Evolutionary conservation across 2,888 invertebrate species (phyloP).

Genomic region (Acleris sparsana): DNA sequence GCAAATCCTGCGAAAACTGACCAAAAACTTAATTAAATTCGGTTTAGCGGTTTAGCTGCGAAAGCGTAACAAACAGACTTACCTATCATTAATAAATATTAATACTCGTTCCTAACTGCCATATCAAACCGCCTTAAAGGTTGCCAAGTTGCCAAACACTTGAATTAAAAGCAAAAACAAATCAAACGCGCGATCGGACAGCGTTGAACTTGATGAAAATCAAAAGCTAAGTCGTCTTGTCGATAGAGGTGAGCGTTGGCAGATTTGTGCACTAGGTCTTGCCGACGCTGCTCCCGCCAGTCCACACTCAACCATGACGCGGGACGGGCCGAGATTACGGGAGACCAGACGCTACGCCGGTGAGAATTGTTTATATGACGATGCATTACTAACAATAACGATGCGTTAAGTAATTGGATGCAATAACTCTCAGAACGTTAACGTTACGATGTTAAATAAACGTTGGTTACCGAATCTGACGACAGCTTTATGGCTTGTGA

Average conservation of each 20-base stretch:
- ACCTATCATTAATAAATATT: slow-evolving; percentile 1
- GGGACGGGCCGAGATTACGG: slow-evolving; percentile 38
- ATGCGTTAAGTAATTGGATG: neutral
- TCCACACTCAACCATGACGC: slow-evolving; percentile 36
- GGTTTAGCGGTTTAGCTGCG: slow-evolving; percentile 2
- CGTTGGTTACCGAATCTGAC: neutral
- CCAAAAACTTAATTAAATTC: neutral
- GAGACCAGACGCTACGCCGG: slow-evolving; percentile 33
- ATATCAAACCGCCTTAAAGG: slow-evolving; percentile 4
- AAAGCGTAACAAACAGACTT: neutral
- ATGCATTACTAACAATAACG: slow-evolving; percentile 10
- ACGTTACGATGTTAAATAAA: neutral
- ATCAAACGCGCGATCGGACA: slow-evolving; percentile 27
- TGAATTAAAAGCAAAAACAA: slow-evolving; percentile 28
- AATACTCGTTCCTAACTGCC: neutral
- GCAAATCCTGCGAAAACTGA: neutral
- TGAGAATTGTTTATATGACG: slow-evolving; percentile 25
- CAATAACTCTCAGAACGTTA: slow-evolving; percentile 4
- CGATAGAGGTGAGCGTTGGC: slow-evolving; percentile 37
- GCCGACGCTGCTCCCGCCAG: slow-evolving; percentile 35
- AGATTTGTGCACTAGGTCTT: slow-evolving; percentile 36
- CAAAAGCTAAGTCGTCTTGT: slow-evolving; percentile 28
- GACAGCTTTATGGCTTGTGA: neutral
- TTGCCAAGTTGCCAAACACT: slow-evolving; percentile 20
- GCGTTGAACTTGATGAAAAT: slow-evolving; percentile 34